Conservation (phyloP, 2,888 invertebrate genomes). For the Zhuqinia jingwanae region DNA sequence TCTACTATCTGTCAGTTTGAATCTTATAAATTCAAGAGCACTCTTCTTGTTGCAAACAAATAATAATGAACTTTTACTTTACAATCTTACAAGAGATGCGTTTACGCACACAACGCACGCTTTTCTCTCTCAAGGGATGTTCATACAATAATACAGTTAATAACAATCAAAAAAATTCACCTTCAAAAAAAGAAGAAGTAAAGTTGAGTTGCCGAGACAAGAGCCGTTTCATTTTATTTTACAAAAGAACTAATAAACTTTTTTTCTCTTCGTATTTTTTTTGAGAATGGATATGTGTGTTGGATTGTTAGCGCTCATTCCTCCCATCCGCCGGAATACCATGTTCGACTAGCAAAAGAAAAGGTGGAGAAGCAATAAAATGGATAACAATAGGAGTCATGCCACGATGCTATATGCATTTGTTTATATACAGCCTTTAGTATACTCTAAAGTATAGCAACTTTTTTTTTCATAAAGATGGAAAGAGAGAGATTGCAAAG, state of each 20-base stretch:
- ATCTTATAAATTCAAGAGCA: neutral
- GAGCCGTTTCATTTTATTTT: neutral
- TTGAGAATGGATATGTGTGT: conserved; percentile 9
- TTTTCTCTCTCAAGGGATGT: neutral
- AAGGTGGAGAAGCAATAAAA: conserved; percentile 44
- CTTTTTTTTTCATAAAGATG: conserved; percentile 30
- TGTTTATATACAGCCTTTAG: too few species aligned
- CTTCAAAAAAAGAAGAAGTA: neutral
- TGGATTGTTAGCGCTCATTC: neutral
- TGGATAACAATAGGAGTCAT: conserved; percentile 49
- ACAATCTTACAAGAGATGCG: neutral
- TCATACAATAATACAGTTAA: neutral
- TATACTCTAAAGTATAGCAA: neutral
- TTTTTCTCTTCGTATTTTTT: too few species aligned
- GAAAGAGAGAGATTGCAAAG: too few species aligned
- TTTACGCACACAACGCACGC: conserved; percentile 4
- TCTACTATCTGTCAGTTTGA: too few species aligned
- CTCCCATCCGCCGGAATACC: neutral
- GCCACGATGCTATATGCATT: too few species aligned
- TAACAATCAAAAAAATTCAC: conserved; percentile 9
- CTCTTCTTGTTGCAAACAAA: neutral
- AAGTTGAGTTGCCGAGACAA: too few species aligned
- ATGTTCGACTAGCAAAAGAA: conserved; percentile 23
- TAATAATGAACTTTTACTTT: neutral
- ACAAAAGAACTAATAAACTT: conserved; percentile 46